These are phyloP conservation scores for Synchiropus splendidus DNA, from an alignment of 2,113 vertebrate genomes.

Conservation along the genomic window DNA sequence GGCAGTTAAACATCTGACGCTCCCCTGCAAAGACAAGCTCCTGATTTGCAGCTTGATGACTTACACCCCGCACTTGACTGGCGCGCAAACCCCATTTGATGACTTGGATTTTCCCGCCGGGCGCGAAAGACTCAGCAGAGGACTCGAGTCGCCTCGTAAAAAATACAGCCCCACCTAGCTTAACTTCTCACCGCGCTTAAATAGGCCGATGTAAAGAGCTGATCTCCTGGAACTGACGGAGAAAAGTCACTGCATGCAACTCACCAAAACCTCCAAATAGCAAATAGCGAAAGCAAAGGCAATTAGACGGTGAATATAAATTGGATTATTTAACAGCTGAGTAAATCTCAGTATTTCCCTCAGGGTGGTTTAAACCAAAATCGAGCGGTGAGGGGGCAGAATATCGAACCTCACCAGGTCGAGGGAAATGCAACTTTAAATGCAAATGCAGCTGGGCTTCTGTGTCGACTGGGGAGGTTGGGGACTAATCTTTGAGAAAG, in stretches of 20 bases:
- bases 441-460: background rate
- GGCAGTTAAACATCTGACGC: conserved; percentile 44
- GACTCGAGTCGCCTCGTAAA: too few relatives aligned
- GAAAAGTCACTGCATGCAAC: background rate
- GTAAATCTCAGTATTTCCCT: too few relatives aligned
- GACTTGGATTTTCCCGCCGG: conserved; percentile 1
- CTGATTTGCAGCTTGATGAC: conserved; percentile 28
- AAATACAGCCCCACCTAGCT: too few relatives aligned
- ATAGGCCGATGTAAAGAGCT: too few relatives aligned
- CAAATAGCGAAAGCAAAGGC: background rate
- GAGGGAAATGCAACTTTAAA: background rate
- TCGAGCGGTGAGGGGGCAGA: background rate
- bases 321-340: background rate
- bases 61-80: conserved; percentile 31
- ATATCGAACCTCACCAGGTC: background rate
- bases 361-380: background rate
- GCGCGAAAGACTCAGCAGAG: too few relatives aligned
- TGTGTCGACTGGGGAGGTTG: background rate
- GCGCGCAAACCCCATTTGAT: conserved; percentile 27
- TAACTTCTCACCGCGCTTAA: too few relatives aligned
- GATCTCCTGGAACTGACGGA: too few relatives aligned
- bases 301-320: background rate
- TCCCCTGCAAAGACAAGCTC: conserved; percentile 5
- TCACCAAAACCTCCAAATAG: background rate
- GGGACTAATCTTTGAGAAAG: too few relatives aligned